These are phyloP conservation scores for Agonopterix heracliana DNA, from an alignment of 2,888 invertebrate genomes.

Conservation along the genomic window DNA sequence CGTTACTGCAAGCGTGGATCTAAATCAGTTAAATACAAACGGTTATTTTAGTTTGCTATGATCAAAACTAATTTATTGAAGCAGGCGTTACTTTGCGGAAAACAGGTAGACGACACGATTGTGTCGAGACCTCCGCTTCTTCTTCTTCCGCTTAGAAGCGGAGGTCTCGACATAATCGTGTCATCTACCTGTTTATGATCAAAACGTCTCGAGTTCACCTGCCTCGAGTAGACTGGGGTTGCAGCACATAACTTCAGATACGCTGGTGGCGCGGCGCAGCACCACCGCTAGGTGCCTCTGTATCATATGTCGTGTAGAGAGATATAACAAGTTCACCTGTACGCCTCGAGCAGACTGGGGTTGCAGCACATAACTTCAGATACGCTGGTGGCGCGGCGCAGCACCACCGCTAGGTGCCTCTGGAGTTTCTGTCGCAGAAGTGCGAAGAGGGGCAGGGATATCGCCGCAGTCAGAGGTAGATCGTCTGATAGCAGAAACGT, in stretches of 20 bases:
- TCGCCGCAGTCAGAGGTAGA: constrained; percentile 59
- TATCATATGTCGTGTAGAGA: constrained; percentile 36
- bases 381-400: constrained; percentile 60
- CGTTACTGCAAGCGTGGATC: no score
- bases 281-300: constrained; percentile 52
- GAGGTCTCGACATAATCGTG: no score
- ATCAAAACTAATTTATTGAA: no score
- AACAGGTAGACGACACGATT: no score
- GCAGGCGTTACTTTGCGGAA: no score
- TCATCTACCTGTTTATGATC: no score
- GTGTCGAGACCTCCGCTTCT: no score
- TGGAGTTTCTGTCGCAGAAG: constrained; percentile 52
- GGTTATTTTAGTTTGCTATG: no score
- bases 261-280: constrained; percentile 57
- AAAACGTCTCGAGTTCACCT: no score
- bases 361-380: constrained; percentile 66
- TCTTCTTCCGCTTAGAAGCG: no score
- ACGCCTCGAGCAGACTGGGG: constrained; percentile 60
- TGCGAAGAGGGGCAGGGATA: constrained; percentile 58
- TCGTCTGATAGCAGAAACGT: constrained; percentile 43
- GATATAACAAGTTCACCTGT: constrained; percentile 37
- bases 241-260: constrained; percentile 63
- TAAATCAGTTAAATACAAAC: no score
- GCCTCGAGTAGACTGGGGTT: constrained; percentile 62
- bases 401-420: constrained; percentile 48